These are phyloP conservation scores for Oconnorella tubifera DNA, from an alignment of 2,888 invertebrate genomes.

Conservation along the genomic window DNA sequence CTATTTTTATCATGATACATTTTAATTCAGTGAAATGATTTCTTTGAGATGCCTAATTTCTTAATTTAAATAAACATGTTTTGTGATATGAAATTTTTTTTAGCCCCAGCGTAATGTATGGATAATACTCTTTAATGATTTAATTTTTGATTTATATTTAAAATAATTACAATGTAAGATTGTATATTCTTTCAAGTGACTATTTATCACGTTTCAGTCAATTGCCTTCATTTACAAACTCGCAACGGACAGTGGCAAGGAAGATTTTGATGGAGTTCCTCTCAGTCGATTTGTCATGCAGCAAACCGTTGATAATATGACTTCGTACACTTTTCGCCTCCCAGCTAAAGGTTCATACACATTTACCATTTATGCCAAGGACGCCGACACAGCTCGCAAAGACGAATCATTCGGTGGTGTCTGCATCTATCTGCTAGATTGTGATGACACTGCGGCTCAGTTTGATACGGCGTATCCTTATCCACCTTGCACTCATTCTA, in stretches of 20 bases:
- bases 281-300: neutral
- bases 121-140: neutral
- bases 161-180: no score
- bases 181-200: neutral
- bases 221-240: constrained; percentile 2
- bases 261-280: neutral
- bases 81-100: no score
- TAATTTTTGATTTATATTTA: no score
- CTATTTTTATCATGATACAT: no score
- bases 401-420: constrained; percentile 1
- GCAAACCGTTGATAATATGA: neutral
- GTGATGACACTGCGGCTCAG: neutral
- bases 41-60: no score
- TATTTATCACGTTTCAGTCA: neutral
- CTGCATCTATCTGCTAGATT: neutral
- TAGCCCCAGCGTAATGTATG: no score
- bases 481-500: constrained; percentile 54
- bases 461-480: constrained; percentile 38
- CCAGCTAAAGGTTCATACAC: neutral
- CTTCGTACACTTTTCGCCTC: neutral
- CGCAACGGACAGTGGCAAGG: neutral
- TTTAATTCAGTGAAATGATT: no score
- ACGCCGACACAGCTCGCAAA: neutral
- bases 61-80: no score
- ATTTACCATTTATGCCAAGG: neutral